These are phyloP conservation scores for Calliopsis andreniformis DNA, from an alignment of 1,140 invertebrate species.

Conservation along the genomic window DNA sequence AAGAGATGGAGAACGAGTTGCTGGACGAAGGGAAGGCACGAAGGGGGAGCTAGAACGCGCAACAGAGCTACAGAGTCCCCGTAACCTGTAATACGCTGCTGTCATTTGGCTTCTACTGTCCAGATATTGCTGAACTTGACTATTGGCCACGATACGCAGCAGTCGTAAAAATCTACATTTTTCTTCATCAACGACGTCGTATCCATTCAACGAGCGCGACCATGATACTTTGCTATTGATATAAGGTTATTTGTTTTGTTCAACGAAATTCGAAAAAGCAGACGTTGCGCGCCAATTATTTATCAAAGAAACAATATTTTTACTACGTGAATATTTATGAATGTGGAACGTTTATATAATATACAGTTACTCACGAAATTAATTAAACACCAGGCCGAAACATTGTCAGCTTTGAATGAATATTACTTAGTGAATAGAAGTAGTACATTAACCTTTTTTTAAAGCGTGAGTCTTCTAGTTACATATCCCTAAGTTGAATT, in stretches of 20 bases:
- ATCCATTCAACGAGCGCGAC: constrained; percentile 2
- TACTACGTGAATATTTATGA: too few species aligned
- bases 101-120: constrained; percentile 60
- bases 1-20: constrained; percentile 10
- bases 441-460: too few species aligned
- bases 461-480: too few species aligned
- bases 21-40: neutral
- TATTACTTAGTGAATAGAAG: too few species aligned
- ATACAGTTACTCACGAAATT: too few species aligned
- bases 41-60: neutral
- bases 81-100: constrained; percentile 14
- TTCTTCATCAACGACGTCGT: constrained; percentile 24
- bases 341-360: too few species aligned
- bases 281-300: too few species aligned
- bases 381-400: too few species aligned
- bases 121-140: constrained; percentile 17
- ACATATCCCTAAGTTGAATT: too few species aligned
- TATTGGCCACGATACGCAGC: constrained; percentile 8
- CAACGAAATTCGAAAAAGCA: too few species aligned
- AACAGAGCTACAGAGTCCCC: neutral
- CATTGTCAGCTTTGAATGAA: too few species aligned
- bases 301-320: too few species aligned
- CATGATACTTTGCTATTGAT: neutral
- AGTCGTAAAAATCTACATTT: constrained; percentile 29
- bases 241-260: neutral